Evolutionary conservation across 2,113 vertebrate species (phyloP).

Genomic region (Silurus asotus): DNA sequence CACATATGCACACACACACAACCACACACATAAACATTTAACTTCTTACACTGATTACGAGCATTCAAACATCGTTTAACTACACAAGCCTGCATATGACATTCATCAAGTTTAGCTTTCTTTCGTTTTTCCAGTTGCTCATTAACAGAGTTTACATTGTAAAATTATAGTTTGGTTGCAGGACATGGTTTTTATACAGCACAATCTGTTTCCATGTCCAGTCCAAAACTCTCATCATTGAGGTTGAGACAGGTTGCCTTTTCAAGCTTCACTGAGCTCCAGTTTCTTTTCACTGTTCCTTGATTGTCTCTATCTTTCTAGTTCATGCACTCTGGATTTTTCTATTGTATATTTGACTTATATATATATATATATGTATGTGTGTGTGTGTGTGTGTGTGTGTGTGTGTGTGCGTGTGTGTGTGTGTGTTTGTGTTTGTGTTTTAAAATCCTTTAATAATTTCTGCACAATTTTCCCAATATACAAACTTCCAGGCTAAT

Average conservation of each 20-base stretch:
- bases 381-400: too few relatives aligned
- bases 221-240: constrained; percentile 40
- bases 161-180: not conserved
- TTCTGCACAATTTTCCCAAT: not conserved
- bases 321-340: not conserved
- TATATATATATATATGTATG: too few relatives aligned
- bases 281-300: constrained; percentile 2
- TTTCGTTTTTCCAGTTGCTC: not conserved
- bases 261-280: constrained; percentile 53
- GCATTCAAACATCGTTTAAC: constrained; percentile 5
- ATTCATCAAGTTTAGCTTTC: not conserved
- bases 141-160: constrained; percentile 20
- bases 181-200: not conserved
- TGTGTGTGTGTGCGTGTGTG: too few relatives aligned
- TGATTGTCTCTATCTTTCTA: constrained; percentile 7
- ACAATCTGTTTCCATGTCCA: constrained; percentile 46
- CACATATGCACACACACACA: not conserved
- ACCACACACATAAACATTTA: too few relatives aligned
- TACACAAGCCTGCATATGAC: constrained; percentile 5
- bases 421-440: not conserved
- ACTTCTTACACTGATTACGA: constrained; percentile 12
- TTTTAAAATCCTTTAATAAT: not conserved
- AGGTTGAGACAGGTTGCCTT: constrained; percentile 49
- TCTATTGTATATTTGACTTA: not conserved
- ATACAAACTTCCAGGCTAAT: not conserved